Evolutionary conservation across 2,888 invertebrate genomes (phyloP).

Genomic region (Dendrolimus pini): DNA sequence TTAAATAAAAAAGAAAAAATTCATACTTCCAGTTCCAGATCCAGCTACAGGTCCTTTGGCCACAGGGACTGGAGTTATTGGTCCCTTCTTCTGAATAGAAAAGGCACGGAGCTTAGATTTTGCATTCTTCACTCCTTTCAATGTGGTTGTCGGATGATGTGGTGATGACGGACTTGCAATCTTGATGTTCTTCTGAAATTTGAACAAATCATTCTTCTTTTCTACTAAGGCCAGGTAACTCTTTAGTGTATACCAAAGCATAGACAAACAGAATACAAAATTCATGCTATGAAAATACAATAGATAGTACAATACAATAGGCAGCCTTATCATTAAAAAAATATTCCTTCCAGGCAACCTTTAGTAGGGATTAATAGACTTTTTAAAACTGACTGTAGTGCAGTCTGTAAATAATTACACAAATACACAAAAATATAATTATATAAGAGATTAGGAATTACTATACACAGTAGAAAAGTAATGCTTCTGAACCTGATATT

Average conservation of each 20-base stretch:
- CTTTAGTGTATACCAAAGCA: no score
- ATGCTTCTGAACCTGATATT: no score
- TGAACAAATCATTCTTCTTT: not conserved
- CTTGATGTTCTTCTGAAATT: slow-evolving; percentile 12
- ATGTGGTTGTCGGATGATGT: slow-evolving; percentile 11
- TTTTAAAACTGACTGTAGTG: no score
- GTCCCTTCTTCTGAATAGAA: slow-evolving; percentile 65
- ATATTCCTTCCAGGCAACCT: no score
- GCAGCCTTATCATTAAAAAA: no score
- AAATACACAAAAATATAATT: no score
- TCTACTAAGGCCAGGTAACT: not conserved
- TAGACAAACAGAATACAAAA: not conserved
- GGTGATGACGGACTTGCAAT: slow-evolving; percentile 8
- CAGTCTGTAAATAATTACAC: no score
- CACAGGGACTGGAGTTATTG: slow-evolving; percentile 31
- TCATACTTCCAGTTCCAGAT: slow-evolving; percentile 37
- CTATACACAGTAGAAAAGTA: no score
- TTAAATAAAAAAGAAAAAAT: not conserved
- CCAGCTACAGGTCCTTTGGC: no score
- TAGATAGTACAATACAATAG: no score
- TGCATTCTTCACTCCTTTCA: slow-evolving; percentile 60
- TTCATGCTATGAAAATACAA: not conserved
- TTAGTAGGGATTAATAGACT: no score
- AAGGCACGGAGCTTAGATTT: slow-evolving; percentile 66
- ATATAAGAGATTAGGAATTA: no score